Base-by-base conservation (phyloP, 2,797 vertebrate genomes). In the Nyctalus aviator region DNA sequence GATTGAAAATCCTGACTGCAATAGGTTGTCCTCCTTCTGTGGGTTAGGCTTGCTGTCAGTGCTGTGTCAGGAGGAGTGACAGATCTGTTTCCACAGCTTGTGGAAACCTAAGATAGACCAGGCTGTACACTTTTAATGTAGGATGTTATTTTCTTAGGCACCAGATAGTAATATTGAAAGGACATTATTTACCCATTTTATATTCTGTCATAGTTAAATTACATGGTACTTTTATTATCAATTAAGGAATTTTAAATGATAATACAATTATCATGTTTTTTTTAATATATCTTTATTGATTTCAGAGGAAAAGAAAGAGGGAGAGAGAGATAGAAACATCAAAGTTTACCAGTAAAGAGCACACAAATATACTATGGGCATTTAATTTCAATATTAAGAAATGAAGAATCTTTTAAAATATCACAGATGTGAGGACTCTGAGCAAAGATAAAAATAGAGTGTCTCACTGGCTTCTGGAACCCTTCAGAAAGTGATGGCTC, bases 1-100 rank as follows among this genome's bases (percentile, higher is more conserved):
- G 92, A 96, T 95, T 95, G 92, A 92, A 95, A 95, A 94, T 97
- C 88, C 92, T 66, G 55, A 93, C 37, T 77, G 50, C 92, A 78
- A 94, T 93, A 95, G 46, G 2, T 37, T 93, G 93, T 84, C 92
- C 94, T 96, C 92, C 64, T 91, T 95, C 75, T 88, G 0, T 59
- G 35, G 46, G 32, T 72, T 35, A 92, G 57, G 23, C 17, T 68
- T 87, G 23, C 41, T 96, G 88, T 94, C 92, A 93, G 20, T 13
- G 15, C 46, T 81, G 10, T 46, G n/a, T 81, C 75, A 57, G 71
- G 84, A 88, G 75, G 66, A 89, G 25, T 55, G 50, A 92, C 77
- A 95, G 69, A 57, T 93, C 20, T 37, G 35, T 90, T 66, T 77
- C 57, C 8, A 66, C 18, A 84, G 41, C n/a, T 82, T 23, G 23